phyloP scores from a whole-genome alignment of 2,113 vertebrate genomes.

The Echinops telfairi region DNA sequence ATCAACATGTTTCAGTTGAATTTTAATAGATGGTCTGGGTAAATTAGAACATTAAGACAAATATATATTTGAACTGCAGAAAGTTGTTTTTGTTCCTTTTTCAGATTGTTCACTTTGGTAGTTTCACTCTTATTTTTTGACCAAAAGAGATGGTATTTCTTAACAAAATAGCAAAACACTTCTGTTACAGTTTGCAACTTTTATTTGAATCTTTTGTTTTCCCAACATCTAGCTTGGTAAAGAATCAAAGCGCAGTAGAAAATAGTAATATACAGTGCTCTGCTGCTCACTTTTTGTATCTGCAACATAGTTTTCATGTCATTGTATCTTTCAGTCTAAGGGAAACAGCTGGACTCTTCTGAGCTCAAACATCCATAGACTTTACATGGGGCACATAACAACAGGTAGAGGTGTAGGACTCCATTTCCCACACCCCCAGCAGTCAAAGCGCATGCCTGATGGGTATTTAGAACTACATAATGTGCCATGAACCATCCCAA shows the following conservation, averaged over 20 bases:
- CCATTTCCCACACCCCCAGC: slow-evolving; percentile 54
- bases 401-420: slow-evolving; percentile 57
- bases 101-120: slow-evolving; percentile 22
- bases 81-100: not conserved
- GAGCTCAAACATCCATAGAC: slow-evolving; percentile 71
- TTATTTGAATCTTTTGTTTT: slow-evolving; percentile 22
- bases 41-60: not conserved
- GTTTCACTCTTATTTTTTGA: slow-evolving; percentile 28
- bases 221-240: slow-evolving; percentile 41
- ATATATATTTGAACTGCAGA: not conserved
- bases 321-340: slow-evolving; percentile 25
- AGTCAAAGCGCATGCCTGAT: slow-evolving; percentile 49
- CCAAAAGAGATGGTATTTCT: not conserved
- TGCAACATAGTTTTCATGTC: slow-evolving; percentile 45
- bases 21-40: not conserved
- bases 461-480: slow-evolving; percentile 48
- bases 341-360: slow-evolving; percentile 57
- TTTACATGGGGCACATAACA: slow-evolving; percentile 73
- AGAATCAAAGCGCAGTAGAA: slow-evolving; percentile 57
- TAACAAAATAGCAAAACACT: slow-evolving; percentile 66
- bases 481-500: not conserved
- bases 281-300: slow-evolving; percentile 3
- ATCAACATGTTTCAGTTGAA: slow-evolving; percentile 20
- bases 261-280: slow-evolving; percentile 7
- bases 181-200: slow-evolving; percentile 26